A percentile compares a stretch with the other conserved stretches of the same genome.
Conservation (phyloP, 2,113 vertebrate species). For the Myxocyprinus asiaticus region DNA sequence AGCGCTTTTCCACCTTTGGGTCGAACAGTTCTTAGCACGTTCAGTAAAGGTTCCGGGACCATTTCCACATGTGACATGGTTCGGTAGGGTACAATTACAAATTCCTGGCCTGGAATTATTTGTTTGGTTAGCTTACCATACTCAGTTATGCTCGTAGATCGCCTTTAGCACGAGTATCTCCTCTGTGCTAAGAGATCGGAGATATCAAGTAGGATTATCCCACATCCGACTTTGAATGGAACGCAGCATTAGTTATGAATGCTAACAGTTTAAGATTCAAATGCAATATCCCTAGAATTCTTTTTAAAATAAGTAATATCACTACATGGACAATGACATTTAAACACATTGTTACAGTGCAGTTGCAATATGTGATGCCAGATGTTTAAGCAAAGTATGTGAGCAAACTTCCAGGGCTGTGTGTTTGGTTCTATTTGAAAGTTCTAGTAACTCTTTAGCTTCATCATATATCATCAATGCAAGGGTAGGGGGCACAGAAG, state of each 20-base stretch:
- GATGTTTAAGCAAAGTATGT: background rate
- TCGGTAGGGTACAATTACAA: no score
- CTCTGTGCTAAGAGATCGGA: background rate
- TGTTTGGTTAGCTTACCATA: no score
- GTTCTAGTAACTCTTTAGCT: background rate
- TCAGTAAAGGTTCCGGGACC: no score
- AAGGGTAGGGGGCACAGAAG: conserved; percentile 19
- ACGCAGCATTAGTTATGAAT: background rate
- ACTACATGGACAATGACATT: background rate
- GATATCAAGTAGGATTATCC: background rate
- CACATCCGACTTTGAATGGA: conserved; percentile 17
- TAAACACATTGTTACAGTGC: conserved; percentile 21
- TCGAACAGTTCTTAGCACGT: no score
- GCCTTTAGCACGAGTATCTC: no score
- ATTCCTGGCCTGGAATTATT: no score
- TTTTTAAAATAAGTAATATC: background rate
- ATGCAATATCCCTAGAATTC: conserved; percentile 19
- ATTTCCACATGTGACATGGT: no score
- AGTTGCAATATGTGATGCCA: conserved; percentile 22
- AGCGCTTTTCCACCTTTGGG: no score
- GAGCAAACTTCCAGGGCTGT: no score
- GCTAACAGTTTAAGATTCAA: conserved; percentile 1
- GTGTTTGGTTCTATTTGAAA: conserved; percentile 1
- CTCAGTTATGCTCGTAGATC: no score
- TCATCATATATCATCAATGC: conserved; percentile 23